phyloP scores from a whole-genome alignment of 2,113 vertebrate genomes.

The Cranoglanis bouderius region DNA sequence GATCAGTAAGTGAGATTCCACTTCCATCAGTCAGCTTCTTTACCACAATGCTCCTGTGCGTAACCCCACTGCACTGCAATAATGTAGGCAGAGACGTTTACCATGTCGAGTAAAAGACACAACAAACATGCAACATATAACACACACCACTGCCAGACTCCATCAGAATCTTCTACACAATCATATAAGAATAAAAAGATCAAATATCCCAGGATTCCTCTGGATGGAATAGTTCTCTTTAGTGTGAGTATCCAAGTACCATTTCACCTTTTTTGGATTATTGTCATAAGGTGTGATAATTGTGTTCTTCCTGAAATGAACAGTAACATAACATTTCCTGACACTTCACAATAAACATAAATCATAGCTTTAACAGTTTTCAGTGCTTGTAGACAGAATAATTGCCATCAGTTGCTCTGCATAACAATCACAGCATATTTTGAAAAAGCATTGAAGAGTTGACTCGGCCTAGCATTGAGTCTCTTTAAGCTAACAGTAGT shows the following conservation, averaged over 20 bases:
- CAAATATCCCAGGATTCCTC: too few species aligned
- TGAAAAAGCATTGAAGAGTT: neutral
- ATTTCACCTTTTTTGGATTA: neutral
- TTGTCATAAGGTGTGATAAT: too few species aligned
- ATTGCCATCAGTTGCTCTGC: neutral
- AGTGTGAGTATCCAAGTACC: neutral
- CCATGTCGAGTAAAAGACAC: conserved; percentile 3
- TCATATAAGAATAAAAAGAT: too few species aligned
- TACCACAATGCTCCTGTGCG: neutral
- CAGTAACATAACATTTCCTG: too few species aligned
- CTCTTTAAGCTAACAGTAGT: neutral
- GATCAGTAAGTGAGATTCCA: neutral
- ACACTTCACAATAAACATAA: neutral
- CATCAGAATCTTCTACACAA: neutral
- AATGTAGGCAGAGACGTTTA: neutral
- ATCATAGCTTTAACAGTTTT: neutral
- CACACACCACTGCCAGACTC: neutral
- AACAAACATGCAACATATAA: neutral
- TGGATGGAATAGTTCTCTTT: too few species aligned
- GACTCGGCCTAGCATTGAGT: neutral
- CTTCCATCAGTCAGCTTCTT: too few species aligned
- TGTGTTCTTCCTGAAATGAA: too few species aligned
- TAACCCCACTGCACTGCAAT: conserved; percentile 6
- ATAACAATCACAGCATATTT: neutral
- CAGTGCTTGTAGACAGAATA: neutral